Evolutionary conservation across 2,888 invertebrate species (phyloP).

Genomic region (Augiades crinisus): DNA sequence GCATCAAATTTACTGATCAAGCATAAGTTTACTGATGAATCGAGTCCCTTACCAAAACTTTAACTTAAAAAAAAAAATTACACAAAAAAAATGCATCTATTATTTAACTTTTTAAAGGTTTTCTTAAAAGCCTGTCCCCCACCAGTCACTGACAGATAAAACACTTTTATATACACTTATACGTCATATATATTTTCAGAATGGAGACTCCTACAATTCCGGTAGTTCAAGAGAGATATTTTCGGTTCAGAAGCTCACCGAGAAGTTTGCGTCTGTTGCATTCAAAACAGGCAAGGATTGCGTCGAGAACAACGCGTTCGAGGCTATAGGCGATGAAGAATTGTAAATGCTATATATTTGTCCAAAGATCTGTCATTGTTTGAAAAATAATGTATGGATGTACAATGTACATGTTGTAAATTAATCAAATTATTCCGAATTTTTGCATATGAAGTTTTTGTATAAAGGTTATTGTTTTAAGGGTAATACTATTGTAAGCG

Average conservation of each 20-base stretch:
- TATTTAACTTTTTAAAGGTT: too few relatives aligned
- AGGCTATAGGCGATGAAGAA: conserved; percentile 97
- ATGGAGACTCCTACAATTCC: conserved; percentile 77
- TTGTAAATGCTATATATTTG: conserved; percentile 69
- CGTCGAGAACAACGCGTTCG: conserved; percentile 95
- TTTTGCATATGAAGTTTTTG: conserved; percentile 25
- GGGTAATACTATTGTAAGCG: not conserved
- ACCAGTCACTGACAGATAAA: too few relatives aligned
- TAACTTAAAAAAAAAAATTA: too few relatives aligned
- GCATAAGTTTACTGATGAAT: too few relatives aligned
- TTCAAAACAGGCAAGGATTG: conserved; percentile 86
- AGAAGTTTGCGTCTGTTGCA: conserved; percentile 86
- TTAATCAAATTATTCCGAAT: conserved; percentile 25
- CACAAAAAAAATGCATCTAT: too few relatives aligned
- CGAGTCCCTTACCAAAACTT: too few relatives aligned
- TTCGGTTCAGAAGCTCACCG: conserved; percentile 87
- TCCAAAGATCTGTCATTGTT: conserved; percentile 37
- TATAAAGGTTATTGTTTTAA: conserved; percentile 20
- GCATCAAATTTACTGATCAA: too few relatives aligned
- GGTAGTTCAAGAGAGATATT: conserved; percentile 84
- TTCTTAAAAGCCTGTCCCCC: too few relatives aligned
- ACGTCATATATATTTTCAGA: conserved; percentile 76
- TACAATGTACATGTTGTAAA: conserved; percentile 28
- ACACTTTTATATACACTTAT: too few relatives aligned
- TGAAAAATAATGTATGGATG: conserved; percentile 29